phyloP scores from a whole-genome alignment of 2,797 vertebrate species.

The Myoxocephalus aenaeus region DNA sequence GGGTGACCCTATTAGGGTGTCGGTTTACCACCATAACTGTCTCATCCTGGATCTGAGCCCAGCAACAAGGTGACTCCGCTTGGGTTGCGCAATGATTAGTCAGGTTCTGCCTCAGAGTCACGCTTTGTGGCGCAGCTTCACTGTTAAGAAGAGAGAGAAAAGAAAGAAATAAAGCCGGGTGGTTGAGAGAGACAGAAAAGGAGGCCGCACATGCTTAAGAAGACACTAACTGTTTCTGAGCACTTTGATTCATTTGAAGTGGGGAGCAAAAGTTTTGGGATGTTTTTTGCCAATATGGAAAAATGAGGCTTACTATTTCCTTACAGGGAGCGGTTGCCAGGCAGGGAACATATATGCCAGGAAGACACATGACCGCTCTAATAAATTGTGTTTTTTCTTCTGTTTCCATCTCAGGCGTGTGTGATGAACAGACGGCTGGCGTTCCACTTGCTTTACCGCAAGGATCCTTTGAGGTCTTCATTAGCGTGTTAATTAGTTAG shows the following conservation, averaged over 20 bases:
- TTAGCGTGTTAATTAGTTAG: neutral
- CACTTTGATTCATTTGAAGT: slow-evolving; percentile 23
- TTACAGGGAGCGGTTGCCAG: slow-evolving; percentile 2
- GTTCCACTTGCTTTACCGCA: slow-evolving; percentile 14
- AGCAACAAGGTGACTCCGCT: slow-evolving; percentile 72
- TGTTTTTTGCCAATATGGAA: slow-evolving; percentile 31
- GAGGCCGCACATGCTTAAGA: neutral
- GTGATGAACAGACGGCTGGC: slow-evolving; percentile 17
- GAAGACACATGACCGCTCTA: slow-evolving; percentile 3
- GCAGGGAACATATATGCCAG: neutral
- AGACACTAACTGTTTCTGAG: neutral
- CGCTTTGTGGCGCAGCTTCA: slow-evolving; percentile 37
- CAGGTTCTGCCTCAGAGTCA: slow-evolving; percentile 46
- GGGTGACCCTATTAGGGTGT: slow-evolving; percentile 61
- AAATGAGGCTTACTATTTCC: neutral
- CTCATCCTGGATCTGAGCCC: slow-evolving; percentile 69
- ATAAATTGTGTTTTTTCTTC: neutral
- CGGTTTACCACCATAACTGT: slow-evolving; percentile 61
- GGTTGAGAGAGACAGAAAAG: slow-evolving; percentile 12
- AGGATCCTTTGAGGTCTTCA: neutral
- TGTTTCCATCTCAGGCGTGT: neutral
- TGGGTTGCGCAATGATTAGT: slow-evolving; percentile 57
- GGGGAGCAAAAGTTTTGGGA: slow-evolving; percentile 36
- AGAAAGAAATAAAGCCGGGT: slow-evolving; percentile 10
- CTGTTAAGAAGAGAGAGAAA: slow-evolving; percentile 7